Conservation (phyloP, 2,888 invertebrate genomes). For the Parthenolecanium corni region DNA sequence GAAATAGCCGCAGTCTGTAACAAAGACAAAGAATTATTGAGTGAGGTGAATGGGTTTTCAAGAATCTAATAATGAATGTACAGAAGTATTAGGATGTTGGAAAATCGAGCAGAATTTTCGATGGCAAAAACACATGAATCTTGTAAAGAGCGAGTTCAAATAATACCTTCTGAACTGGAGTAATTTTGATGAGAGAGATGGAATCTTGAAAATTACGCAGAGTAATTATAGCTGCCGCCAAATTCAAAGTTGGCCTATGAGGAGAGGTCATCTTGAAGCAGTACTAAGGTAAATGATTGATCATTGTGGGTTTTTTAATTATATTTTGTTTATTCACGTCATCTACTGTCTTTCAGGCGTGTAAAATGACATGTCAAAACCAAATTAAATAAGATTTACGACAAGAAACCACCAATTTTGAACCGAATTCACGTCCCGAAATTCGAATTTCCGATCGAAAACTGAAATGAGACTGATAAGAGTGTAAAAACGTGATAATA, state of each 20-base stretch:
- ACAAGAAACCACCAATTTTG: too few species aligned
- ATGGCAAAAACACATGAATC: too few species aligned
- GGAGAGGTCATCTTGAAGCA: neutral
- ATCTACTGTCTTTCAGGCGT: too few species aligned
- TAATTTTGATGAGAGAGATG: neutral
- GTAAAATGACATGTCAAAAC: too few species aligned
- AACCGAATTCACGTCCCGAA: too few species aligned
- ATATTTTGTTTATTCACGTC: too few species aligned
- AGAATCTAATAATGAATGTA: neutral
- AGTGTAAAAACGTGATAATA: too few species aligned
- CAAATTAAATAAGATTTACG: too few species aligned
- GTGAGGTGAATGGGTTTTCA: neutral
- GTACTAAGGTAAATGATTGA: neutral
- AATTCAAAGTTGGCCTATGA: conserved; percentile 14
- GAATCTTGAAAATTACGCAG: conserved; percentile 11
- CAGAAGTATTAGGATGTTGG: neutral
- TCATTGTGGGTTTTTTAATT: too few species aligned
- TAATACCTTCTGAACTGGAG: conserved; percentile 16
- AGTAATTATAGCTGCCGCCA: conserved; percentile 8
- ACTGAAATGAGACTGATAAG: too few species aligned
- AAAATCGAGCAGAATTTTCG: too few species aligned
- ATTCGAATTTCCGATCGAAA: too few species aligned
- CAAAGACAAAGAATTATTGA: neutral
- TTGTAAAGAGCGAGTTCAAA: neutral
- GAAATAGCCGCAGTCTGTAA: conserved; percentile 17